Conservation (phyloP, 92 coral and sea anemone genomes). For the Bergia sp. region DNA sequence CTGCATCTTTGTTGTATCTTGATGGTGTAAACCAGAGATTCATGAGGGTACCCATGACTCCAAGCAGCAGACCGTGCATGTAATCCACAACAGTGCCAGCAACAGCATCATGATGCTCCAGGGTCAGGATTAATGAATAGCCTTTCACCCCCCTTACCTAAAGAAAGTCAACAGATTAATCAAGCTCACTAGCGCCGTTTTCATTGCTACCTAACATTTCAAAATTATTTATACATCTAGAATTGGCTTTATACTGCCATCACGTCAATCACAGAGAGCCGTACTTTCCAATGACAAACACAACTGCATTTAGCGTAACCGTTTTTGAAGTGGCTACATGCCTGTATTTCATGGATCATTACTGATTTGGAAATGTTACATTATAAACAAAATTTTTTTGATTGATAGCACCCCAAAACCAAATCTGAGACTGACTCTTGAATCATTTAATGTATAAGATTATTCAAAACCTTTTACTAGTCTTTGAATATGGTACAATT, state of each 20-base stretch:
- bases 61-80: not conserved
- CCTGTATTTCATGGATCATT: too few relatives aligned
- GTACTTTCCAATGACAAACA: too few relatives aligned
- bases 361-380: too few relatives aligned
- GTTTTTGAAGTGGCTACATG: too few relatives aligned
- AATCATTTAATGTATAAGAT: not conserved
- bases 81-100: not conserved
- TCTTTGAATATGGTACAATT: too few relatives aligned
- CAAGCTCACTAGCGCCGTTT: too few relatives aligned
- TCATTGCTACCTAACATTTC: not conserved
- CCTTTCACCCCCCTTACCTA: not conserved
- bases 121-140: not conserved
- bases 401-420: too few relatives aligned
- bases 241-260: too few relatives aligned
- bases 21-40: constrained; percentile 2
- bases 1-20: not conserved
- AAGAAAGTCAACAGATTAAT: not conserved
- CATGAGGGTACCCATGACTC: constrained; percentile 1
- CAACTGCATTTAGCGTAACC: too few relatives aligned
- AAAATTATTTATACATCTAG: not conserved
- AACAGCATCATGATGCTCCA: not conserved
- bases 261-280: too few relatives aligned
- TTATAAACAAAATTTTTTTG: too few relatives aligned
- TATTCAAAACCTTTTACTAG: not conserved
- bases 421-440: too few relatives aligned